Base-by-base conservation (phyloP, 2,113 vertebrate genomes). In the Pungitius pungitius region DNA sequence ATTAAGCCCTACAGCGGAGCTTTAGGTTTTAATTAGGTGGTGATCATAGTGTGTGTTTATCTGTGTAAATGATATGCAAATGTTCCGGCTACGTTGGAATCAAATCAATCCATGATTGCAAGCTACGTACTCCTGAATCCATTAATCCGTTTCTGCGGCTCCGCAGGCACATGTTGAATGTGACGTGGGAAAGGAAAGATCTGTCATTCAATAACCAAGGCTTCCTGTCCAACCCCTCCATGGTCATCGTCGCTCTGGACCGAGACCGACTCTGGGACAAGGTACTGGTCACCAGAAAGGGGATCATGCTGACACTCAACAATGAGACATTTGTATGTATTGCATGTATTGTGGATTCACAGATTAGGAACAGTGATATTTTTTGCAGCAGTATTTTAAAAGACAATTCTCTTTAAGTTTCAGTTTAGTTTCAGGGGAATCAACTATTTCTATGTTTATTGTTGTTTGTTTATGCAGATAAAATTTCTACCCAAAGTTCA, bases 261-360 rank as follows among this genome's bases (percentile, higher is more conserved):
- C 93, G 95, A 62, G 96, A 99, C 64, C 92, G 96, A 75, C 93
- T 95, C 59, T 99, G 98, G 98, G 97, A 99, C 90, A 98, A 97
- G 97, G 98, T 99, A 90, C 54, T 81, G 45, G 13, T 22, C 8
- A 39, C 2, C 71, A 47, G 15, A 49, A 51, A 42, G 40, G 12
- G 0, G 58, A 63, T 8, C 27, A 55, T n/a, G 45, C 40, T 17
- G 65, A 18, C 24, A 4, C 24, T 14, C 4, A 26, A 8, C 11
- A 30, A 15, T 39, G 4, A 12, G 14, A 35, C 20, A 20, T 33
- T 47, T 18, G 14, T 45, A 13, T n/a, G 13, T 24, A n/a, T 59
- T 6, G 30, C 4, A n/a, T n/a, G 20, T 7, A 33, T 35, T 8
- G 22, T 33, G 62, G 27, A 49, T 12, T 22, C 40, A 30, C 17